phyloP scores from a whole-genome alignment of 2,113 vertebrate species.

The Malurus cyaneus region DNA sequence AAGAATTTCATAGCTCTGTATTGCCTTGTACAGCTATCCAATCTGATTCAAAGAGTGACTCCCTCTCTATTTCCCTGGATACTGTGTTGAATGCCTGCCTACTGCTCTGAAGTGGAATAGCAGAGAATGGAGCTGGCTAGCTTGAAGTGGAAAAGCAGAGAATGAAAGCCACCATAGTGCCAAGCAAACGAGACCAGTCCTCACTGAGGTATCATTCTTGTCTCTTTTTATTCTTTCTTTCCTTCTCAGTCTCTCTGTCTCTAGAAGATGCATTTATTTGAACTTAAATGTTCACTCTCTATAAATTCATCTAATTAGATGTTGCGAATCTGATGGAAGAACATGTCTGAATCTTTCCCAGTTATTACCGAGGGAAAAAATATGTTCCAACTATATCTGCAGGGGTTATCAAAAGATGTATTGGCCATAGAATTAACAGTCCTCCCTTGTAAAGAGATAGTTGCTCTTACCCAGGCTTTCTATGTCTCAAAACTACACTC shows the following conservation, averaged over 20 bases:
- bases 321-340: not conserved
- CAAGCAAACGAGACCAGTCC: not conserved
- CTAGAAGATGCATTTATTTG: not conserved
- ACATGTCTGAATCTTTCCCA: not conserved
- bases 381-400: not conserved
- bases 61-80: not conserved
- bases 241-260: not conserved
- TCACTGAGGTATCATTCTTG: not conserved
- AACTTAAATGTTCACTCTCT: not conserved
- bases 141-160: not conserved
- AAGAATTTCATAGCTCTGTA: not conserved
- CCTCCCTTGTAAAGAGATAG: not conserved
- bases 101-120: not conserved
- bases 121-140: not conserved
- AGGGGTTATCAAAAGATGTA: fast-evolving
- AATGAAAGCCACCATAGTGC: not conserved
- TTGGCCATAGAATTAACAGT: not conserved
- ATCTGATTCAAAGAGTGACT: not conserved
- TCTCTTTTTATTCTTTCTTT: not conserved
- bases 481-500: not conserved
- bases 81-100: not conserved
- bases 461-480: not conserved
- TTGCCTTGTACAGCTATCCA: not conserved
- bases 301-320: not conserved
- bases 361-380: not conserved